Conservation (phyloP, 2,113 vertebrate species). For the Paracanthobrama guichenoti region DNA sequence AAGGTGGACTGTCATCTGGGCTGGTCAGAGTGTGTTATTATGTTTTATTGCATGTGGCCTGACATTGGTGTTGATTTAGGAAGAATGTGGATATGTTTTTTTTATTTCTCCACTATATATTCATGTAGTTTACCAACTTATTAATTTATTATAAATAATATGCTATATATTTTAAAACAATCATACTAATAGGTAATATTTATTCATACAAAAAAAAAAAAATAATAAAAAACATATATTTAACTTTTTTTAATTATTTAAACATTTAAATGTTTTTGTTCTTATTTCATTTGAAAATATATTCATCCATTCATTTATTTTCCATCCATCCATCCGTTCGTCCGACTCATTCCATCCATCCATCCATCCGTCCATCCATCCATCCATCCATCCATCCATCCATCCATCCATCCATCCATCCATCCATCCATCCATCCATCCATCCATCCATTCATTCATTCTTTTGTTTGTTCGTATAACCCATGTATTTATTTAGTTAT, state of each 20-base stretch:
- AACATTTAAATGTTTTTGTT: background rate
- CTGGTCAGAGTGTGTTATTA: background rate
- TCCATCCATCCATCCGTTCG: background rate
- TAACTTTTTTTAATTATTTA: background rate
- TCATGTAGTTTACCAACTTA: background rate
- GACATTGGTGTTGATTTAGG: background rate
- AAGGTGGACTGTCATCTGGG: conserved; percentile 18
- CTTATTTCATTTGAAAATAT: background rate
- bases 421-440: too few relatives aligned
- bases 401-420: too few relatives aligned
- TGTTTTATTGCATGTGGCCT: background rate
- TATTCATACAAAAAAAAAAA: background rate
- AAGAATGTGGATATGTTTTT: background rate
- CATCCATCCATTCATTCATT: too few relatives aligned
- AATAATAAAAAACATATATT: too few relatives aligned
- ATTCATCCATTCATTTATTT: background rate
- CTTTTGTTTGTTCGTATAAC: too few relatives aligned
- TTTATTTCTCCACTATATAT: background rate
- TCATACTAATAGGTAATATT: background rate
- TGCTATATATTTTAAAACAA: background rate
- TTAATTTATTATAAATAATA: background rate
- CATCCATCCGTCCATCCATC: background rate
- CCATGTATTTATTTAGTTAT: too few relatives aligned
- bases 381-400: background rate
- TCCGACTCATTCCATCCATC: too few relatives aligned